Percentiles rank a stretch among this genome's conserved stretches.
These are phyloP conservation scores for Neofelis nebulosa DNA, from an alignment of 2,113 vertebrate genomes.

Conservation along the genomic window DNA sequence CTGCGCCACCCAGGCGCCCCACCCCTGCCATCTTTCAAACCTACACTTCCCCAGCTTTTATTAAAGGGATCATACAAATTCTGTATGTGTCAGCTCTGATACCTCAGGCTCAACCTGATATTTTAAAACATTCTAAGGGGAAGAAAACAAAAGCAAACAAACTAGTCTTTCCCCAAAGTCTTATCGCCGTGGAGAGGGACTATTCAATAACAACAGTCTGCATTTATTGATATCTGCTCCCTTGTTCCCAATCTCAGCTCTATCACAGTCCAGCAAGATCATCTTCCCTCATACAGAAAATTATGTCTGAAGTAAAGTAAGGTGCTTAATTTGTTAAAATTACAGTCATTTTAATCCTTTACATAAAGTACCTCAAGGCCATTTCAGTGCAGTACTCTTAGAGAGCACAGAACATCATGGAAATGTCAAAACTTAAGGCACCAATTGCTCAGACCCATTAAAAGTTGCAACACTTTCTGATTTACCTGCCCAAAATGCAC, in stretches of 20 bases:
- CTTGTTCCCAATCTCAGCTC: background rate
- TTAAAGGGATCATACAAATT: background rate
- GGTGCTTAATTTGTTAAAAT: conserved; percentile 8
- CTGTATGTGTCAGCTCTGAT: background rate
- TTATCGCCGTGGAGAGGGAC: background rate
- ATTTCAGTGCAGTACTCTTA: conserved; percentile 5
- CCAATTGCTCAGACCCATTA: background rate
- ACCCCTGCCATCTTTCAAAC: background rate
- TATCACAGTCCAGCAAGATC: background rate
- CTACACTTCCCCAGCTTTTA: background rate
- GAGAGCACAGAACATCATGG: background rate
- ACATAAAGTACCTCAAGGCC: background rate
- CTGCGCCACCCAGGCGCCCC: too few relatives aligned
- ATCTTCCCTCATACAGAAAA: conserved; percentile 46
- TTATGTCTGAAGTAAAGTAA: background rate
- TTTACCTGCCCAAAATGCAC: background rate
- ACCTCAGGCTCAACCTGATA: background rate
- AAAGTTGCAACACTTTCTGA: conserved; percentile 3
- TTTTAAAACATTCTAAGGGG: conserved; percentile 4
- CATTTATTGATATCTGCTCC: background rate
- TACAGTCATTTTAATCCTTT: conserved; percentile 20
- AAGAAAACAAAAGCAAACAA: conserved; percentile 54
- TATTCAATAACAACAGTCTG: background rate
- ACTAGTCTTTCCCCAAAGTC: background rate
- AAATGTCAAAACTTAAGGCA: conserved; percentile 6